Conservation (phyloP, 2,113 vertebrate species). For the Donacobius atricapilla region DNA sequence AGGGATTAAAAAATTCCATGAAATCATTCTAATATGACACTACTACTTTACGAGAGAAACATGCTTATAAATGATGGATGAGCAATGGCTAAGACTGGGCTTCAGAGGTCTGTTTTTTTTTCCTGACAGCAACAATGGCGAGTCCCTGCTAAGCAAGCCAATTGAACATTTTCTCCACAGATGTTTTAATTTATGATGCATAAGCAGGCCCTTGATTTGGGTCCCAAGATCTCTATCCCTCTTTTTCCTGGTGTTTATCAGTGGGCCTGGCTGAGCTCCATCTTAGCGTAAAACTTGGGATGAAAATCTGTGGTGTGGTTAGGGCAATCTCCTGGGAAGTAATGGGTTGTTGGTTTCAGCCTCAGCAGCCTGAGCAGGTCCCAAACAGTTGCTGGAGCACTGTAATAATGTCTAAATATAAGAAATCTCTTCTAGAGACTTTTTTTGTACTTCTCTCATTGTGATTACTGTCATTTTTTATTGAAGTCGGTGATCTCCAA, state of each 20-base stretch:
- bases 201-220: background rate
- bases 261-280: background rate
- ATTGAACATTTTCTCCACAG: background rate
- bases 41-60: background rate
- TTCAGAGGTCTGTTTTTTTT: background rate
- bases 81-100: background rate
- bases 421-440: background rate
- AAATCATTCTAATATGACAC: background rate
- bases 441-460: background rate
- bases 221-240: background rate
- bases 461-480: background rate
- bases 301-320: background rate
- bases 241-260: background rate
- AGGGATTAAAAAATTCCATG: conserved; percentile 7
- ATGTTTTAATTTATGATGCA: background rate
- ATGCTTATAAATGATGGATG: background rate
- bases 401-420: background rate
- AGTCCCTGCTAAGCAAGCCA: background rate
- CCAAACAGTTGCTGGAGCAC: background rate
- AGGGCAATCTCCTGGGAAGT: background rate
- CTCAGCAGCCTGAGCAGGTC: background rate
- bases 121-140: background rate
- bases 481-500: background rate
- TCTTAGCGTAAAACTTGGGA: background rate
- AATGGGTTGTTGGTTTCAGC: background rate